Evolutionary conservation across 2,113 vertebrate genomes (phyloP).

Genomic region (Pomatorhinus ruficollis): DNA sequence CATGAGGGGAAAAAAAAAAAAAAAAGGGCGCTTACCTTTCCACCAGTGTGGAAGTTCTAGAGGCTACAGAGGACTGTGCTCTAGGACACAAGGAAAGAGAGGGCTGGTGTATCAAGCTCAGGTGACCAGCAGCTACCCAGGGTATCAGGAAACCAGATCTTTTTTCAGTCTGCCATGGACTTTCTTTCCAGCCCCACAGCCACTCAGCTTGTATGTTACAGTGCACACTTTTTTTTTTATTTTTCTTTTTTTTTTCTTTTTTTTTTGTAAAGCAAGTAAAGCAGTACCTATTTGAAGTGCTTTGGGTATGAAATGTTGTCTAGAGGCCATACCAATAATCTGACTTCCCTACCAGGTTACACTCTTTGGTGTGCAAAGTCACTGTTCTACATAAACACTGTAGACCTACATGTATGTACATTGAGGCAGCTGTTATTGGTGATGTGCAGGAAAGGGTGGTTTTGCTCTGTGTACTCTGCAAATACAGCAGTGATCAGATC

Average conservation of each 20-base stretch:
- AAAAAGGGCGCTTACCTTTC: neutral
- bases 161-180: neutral
- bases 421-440: neutral
- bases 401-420: too few species aligned
- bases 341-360: neutral
- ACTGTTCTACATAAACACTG: neutral
- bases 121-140: neutral
- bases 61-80: neutral
- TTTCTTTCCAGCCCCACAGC: neutral
- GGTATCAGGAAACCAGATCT: neutral
- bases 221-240: neutral
- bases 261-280: neutral
- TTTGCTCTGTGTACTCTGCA: neutral
- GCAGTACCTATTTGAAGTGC: neutral
- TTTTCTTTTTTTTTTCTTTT: neutral
- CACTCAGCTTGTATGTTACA: neutral
- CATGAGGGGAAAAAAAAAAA: accelerated
- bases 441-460: neutral
- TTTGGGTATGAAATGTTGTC: neutral
- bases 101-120: neutral
- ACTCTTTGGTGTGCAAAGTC: neutral
- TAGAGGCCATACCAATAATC: neutral
- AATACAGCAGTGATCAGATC: neutral
- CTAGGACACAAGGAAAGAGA: neutral
- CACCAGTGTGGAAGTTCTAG: neutral